Evolutionary conservation across 92 coral and sea anemone genomes (phyloP).

Genomic region (Epizoanthus illoricatus): DNA sequence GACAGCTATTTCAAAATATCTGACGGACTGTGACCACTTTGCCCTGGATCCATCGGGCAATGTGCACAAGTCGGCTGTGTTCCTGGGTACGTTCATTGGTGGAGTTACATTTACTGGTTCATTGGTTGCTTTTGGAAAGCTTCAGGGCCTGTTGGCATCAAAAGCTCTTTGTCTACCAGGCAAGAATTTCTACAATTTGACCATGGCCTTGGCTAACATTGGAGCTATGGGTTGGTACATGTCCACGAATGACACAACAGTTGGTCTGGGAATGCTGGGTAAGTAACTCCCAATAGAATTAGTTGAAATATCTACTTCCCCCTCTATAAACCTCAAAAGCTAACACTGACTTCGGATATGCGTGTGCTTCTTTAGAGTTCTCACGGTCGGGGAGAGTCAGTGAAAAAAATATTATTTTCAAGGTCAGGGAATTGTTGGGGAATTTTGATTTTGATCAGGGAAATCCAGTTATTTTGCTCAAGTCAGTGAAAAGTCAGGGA

Average conservation of each 20-base stretch:
- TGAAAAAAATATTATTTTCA: too few relatives aligned
- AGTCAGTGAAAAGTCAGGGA: too few relatives aligned
- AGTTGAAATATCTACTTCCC: not conserved
- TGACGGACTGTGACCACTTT: constrained; percentile 84
- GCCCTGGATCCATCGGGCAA: constrained; percentile 91
- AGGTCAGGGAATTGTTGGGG: too few relatives aligned
- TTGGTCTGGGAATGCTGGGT: constrained; percentile 92
- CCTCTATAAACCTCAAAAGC: not conserved
- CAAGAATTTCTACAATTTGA: constrained; percentile 85
- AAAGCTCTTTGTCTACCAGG: constrained; percentile 81
- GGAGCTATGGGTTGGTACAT: constrained; percentile 95
- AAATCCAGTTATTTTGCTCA: too few relatives aligned
- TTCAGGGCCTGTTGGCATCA: constrained; percentile 84
- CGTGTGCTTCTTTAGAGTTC: too few relatives aligned
- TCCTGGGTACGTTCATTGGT: constrained; percentile 96
- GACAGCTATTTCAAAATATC: constrained; percentile 93
- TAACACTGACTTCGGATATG: not conserved
- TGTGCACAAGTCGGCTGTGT: constrained; percentile 96
- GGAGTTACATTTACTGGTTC: constrained; percentile 98
- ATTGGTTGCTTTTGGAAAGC: constrained; percentile 95
- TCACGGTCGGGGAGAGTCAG: not conserved
- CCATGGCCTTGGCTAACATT: constrained; percentile 91
- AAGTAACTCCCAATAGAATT: constrained; percentile 2
- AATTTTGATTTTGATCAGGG: too few relatives aligned
- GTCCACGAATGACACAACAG: constrained; percentile 80